Percentiles rank a stretch among this genome's conserved stretches.
Conservation (phyloP, 2,113 vertebrate genomes). For the Scalopus aquaticus region DNA sequence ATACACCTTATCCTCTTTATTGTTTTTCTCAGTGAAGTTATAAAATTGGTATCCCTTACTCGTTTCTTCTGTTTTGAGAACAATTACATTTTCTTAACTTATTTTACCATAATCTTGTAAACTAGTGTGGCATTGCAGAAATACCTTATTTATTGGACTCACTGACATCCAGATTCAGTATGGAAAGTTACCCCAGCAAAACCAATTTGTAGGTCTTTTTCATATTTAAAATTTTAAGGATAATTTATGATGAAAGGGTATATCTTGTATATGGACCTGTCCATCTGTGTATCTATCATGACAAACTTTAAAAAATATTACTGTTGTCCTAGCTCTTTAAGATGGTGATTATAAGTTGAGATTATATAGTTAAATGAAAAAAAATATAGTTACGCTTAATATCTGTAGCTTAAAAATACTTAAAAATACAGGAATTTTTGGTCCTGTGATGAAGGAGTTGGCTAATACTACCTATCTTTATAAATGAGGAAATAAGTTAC, state of each 20-base stretch:
- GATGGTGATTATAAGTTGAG: background rate
- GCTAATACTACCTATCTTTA: background rate
- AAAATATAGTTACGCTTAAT: background rate
- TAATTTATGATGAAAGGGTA: background rate
- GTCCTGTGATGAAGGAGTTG: background rate
- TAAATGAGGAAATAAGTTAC: background rate
- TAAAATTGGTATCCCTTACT: background rate
- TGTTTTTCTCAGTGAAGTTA: constrained; percentile 15
- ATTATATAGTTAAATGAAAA: background rate
- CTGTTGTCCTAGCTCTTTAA: background rate
- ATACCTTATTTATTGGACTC: background rate
- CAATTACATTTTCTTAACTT: background rate
- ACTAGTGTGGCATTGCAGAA: background rate
- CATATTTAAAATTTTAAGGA: background rate
- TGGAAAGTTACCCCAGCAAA: background rate
- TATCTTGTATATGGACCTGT: background rate
- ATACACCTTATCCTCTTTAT: background rate
- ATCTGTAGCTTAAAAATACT: background rate
- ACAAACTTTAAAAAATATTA: background rate
- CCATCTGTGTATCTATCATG: background rate
- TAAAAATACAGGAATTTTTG: background rate
- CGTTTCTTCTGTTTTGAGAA: background rate
- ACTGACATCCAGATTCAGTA: background rate
- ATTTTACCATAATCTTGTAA: constrained; percentile 19
- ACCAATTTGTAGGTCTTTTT: background rate